A percentile compares a stretch with the other conserved stretches of the same genome.
phyloP scores from a whole-genome alignment of 1,140 invertebrate species.

The Drosophila cardini region DNA sequence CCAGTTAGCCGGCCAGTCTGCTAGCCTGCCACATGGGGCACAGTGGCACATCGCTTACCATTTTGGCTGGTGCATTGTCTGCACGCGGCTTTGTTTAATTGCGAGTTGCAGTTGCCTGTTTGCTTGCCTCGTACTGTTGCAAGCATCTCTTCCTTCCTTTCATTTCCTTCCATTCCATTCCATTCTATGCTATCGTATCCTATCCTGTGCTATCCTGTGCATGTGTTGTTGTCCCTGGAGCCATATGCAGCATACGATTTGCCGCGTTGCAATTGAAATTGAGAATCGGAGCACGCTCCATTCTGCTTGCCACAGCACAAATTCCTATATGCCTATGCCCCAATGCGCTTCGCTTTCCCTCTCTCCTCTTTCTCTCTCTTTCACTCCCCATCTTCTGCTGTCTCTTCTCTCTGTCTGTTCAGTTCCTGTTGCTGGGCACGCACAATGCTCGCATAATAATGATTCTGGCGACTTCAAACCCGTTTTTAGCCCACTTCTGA shows the following conservation, averaged over 20 bases:
- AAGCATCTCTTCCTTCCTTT: neutral
- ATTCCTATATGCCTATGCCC: conserved; percentile 67
- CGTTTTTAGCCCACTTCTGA: conserved; percentile 49
- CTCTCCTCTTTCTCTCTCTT: neutral
- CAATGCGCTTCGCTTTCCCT: neutral
- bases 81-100: conserved; percentile 75
- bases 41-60: conserved; percentile 26
- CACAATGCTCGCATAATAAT: conserved; percentile 83
- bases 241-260: conserved; percentile 64
- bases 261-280: conserved; percentile 62
- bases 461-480: conserved; percentile 63
- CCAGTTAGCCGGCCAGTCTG: conserved; percentile 3
- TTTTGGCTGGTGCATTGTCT: conserved; percentile 58
- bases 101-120: conserved; percentile 49
- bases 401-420: conserved; percentile 5
- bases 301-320: conserved; percentile 48
- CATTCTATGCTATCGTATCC: neutral
- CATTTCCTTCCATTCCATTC: conserved; percentile 42
- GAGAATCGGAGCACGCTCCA: conserved; percentile 82
- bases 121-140: conserved; percentile 10
- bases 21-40: conserved; percentile 57
- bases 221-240: conserved; percentile 72
- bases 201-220: conserved; percentile 21
- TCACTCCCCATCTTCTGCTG: no score
- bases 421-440: conserved; percentile 78